A percentile compares a stretch with the other conserved stretches of the same genome.
Evolutionary conservation across 2,797 vertebrate genomes (phyloP).

Genomic region (Falco berigora): DNA sequence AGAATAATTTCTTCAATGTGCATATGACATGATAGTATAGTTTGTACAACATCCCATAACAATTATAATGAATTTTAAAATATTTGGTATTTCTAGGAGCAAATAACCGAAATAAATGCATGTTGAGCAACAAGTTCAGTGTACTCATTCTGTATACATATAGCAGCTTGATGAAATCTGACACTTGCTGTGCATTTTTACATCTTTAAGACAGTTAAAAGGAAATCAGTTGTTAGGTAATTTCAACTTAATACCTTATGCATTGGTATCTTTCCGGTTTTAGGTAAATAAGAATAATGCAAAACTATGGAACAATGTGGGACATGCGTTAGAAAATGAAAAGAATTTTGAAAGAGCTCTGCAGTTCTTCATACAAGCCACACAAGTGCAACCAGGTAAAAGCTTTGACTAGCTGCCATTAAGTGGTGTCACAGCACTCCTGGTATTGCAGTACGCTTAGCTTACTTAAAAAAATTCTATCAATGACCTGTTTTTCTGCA

Average conservation of each 20-base stretch:
- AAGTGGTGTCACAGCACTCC: background rate
- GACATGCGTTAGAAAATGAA: conserved; percentile 95
- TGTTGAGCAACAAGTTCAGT: background rate
- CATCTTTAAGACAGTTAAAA: background rate
- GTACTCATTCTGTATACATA: background rate
- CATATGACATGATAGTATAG: background rate
- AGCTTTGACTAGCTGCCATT: background rate
- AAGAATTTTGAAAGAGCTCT: conserved; percentile 89
- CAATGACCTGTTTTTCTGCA: background rate
- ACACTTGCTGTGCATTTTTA: background rate
- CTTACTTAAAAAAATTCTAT: background rate
- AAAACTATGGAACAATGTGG: conserved; percentile 98
- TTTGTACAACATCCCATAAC: background rate
- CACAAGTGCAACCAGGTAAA: conserved; percentile 94
- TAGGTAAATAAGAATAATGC: conserved; percentile 99
- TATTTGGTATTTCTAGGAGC: background rate
- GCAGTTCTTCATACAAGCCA: conserved; percentile 92
- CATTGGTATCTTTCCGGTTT: background rate
- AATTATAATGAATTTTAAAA: background rate
- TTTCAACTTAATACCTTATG: background rate
- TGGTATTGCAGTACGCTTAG: background rate
- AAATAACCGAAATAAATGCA: background rate
- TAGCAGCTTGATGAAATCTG: background rate
- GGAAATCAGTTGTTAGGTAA: background rate
- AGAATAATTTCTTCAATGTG: background rate